These are phyloP conservation scores for Aquatica leii DNA, from an alignment of 2,888 invertebrate genomes.

Conservation along the genomic window DNA sequence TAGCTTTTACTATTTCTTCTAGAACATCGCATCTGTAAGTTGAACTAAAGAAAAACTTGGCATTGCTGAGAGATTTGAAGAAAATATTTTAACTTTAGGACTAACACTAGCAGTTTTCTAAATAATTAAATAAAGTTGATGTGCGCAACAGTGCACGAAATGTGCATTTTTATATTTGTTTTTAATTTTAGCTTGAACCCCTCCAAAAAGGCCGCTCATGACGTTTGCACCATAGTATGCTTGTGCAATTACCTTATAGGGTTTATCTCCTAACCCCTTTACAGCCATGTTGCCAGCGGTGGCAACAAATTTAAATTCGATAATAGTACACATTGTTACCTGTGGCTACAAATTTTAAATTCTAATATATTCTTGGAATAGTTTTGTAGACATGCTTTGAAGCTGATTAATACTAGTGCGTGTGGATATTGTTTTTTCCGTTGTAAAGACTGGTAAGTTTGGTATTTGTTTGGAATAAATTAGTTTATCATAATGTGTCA, in stretches of 20 bases:
- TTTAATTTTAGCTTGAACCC: conserved; percentile 40
- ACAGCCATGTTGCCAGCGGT: too few relatives aligned
- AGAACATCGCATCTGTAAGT: neutral
- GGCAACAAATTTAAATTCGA: too few relatives aligned
- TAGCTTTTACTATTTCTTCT: neutral
- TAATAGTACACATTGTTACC: too few relatives aligned
- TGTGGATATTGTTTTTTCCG: too few relatives aligned
- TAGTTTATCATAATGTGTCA: too few relatives aligned
- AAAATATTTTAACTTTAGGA: conserved; percentile 6
- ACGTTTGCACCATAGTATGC: conserved; percentile 46
- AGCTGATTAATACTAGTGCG: too few relatives aligned
- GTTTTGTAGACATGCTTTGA: too few relatives aligned
- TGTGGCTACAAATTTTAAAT: too few relatives aligned
- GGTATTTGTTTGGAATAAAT: too few relatives aligned
- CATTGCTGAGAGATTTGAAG: neutral
- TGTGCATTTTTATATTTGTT: conserved; percentile 21
- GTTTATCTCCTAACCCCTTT: too few relatives aligned
- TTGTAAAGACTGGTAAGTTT: too few relatives aligned
- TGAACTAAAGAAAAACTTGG: conserved; percentile 4
- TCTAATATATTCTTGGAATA: too few relatives aligned
- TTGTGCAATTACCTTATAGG: conserved; percentile 44
- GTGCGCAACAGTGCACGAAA: conserved; percentile 39
- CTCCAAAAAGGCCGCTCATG: conserved; percentile 39
- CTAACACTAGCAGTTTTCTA: conserved; percentile 8
- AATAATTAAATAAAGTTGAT: conserved; percentile 37